Evolutionary conservation across 37 sponge, comb jelly and placozoan genomes (phyloP).

Genomic region (Oopsacas minuta): DNA sequence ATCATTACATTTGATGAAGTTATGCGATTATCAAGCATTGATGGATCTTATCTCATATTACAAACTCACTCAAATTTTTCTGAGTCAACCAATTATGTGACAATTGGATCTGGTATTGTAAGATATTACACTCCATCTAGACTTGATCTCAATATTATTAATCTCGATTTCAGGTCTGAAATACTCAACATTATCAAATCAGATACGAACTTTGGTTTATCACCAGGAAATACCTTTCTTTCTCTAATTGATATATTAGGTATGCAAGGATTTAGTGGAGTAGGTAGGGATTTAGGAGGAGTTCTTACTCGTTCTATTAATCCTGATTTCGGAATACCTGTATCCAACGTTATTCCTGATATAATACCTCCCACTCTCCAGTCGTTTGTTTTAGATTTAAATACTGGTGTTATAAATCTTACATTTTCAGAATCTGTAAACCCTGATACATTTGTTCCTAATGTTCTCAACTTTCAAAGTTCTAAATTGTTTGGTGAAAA

Average conservation of each 20-base stretch:
- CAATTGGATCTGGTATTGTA: not conserved
- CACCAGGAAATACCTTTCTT: constrained; percentile 39
- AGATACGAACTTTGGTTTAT: constrained; percentile 31
- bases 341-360: not conserved
- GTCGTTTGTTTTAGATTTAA: constrained; percentile 45
- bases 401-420: constrained; percentile 31
- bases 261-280: not conserved
- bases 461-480: constrained; percentile 8
- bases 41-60: constrained; percentile 41
- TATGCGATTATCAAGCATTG: constrained; percentile 34
- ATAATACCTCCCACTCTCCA: not conserved
- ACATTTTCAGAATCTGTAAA: constrained; percentile 58
- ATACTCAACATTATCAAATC: constrained; percentile 30
- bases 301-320: not conserved
- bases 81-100: not conserved
- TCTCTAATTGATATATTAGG: constrained; percentile 20
- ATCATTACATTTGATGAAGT: constrained; percentile 47
- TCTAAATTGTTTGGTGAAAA: not conserved
- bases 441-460: constrained; percentile 40
- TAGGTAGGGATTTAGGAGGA: not conserved
- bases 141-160: constrained; percentile 23
- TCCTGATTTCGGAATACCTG: not conserved
- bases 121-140: not conserved
- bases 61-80: constrained; percentile 26
- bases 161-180: constrained; percentile 32